Evolutionary conservation across 1,140 invertebrate genomes (phyloP).

Genomic region (Fragariocoptes setiger): DNA sequence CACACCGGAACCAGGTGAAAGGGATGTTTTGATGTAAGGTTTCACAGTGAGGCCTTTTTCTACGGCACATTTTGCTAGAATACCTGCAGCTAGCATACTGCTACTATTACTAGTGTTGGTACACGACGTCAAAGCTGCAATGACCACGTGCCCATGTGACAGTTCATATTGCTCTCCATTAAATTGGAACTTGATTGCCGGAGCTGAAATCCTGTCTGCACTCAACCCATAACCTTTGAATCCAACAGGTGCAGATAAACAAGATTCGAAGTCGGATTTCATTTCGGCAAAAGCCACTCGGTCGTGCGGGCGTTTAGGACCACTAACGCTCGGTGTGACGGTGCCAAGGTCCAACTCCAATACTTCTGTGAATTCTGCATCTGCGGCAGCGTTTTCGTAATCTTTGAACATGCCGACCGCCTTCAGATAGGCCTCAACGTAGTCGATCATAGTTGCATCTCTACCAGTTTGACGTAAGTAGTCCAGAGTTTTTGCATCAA

Average conservation of each 20-base stretch:
- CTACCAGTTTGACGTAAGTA: conserved; percentile 76
- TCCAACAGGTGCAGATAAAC: conserved; percentile 62
- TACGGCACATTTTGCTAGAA: conserved; percentile 77
- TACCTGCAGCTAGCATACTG: conserved; percentile 62
- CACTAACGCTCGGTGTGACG: conserved; percentile 73
- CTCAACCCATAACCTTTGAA: conserved; percentile 76
- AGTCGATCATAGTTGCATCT: conserved; percentile 38
- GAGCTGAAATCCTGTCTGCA: conserved; percentile 25
- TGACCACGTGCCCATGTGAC: conserved; percentile 69
- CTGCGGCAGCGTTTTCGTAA: conserved; percentile 37
- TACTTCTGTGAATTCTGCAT: conserved; percentile 56
- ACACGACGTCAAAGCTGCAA: conserved; percentile 86
- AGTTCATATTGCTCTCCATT: conserved; percentile 50
- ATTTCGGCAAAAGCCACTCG: conserved; percentile 59
- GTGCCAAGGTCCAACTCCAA: conserved; percentile 55
- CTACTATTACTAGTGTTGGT: conserved; percentile 94
- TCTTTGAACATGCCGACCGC: conserved; percentile 49
- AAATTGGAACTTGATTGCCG: conserved; percentile 37
- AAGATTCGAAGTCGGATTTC: conserved; percentile 55
- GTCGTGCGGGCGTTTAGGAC: conserved; percentile 87
- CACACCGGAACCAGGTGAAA: conserved; percentile 85
- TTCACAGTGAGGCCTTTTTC: conserved; percentile 52
- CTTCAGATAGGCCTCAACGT: conserved; percentile 50
- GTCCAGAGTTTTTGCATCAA: conserved; percentile 47
- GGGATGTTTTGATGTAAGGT: conserved; percentile 78